Base-by-base conservation (phyloP, 2,888 invertebrate species). In the Pachliopta kotzebuea region DNA sequence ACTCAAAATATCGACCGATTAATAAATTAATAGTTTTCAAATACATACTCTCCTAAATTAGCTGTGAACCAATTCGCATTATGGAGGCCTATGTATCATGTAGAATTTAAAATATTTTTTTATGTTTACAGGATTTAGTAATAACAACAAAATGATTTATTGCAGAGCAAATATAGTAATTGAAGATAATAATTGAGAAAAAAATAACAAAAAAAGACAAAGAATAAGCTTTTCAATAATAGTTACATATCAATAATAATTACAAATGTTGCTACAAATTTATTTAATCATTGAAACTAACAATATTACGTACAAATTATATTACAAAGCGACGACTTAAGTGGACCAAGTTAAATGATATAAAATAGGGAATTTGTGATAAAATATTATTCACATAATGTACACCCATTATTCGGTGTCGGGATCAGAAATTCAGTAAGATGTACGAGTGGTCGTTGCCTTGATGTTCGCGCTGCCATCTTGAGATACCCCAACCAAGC, bases 341-440 rank as follows among this genome's bases (percentile, higher is more conserved):
- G 26, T n/a, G 26, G 18, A 54, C 6, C 3, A 18, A 54, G 23
- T 54, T 54, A n/a, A 52, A 52, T 52, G 50, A 52, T 20, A 52
- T 14, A 11, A 14, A 52, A 52, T 20, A 52, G 21, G 50, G 50
- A 52, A 21, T 52, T 56, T 21, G 20, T 56, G 31, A 31, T 52
- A 26, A 54, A 53, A 60, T 37, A 60, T 60, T 60, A 49, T 55
- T 20, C 11, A 55, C 11, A 20, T 42, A 61, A 61, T 55, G 61
- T 26, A 20, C 4, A 3, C 45, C 55, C 45, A 61, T 61, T n/a
- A 29, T 29, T 61, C 18, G 45, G 20, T n/a, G 61, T 61, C 55
- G 23, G 61, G 49, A 61, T 61, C 61, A 55, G 55, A 31, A 56
- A 20, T 55, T 55, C 55, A 61, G 55, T 49, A 55, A 61, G 61